Evolutionary conservation across 2,797 vertebrate genomes (phyloP).

Genomic region (Petrocephalus schoutedeni): DNA sequence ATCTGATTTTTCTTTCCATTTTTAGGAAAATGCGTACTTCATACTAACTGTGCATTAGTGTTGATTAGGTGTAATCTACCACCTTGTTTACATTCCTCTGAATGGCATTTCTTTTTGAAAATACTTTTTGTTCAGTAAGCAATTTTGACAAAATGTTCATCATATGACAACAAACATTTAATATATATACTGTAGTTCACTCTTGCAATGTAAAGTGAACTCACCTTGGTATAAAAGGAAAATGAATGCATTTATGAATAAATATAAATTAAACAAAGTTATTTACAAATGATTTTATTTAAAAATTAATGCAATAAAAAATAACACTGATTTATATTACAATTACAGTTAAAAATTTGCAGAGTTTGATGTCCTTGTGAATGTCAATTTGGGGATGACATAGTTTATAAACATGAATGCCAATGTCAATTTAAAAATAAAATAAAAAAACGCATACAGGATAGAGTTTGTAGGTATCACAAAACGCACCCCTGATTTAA

Average conservation of each 20-base stretch:
- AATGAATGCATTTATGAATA: background rate
- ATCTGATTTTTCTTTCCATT: background rate
- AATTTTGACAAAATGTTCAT: background rate
- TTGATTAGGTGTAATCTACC: background rate
- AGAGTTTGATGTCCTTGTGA: background rate
- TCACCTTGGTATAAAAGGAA: background rate
- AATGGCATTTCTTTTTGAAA: background rate
- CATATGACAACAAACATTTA: too few relatives aligned
- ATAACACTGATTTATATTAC: slow-evolving; percentile 5
- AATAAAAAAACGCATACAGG: background rate
- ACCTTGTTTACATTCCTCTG: background rate
- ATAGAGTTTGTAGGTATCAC: background rate
- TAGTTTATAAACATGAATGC: background rate
- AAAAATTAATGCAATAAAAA: background rate
- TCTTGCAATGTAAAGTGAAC: background rate
- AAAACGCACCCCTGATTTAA: background rate
- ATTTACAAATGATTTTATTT: background rate
- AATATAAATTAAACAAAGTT: background rate
- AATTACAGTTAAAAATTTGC: background rate
- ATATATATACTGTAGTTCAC: background rate
- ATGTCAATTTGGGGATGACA: background rate
- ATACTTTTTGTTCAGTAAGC: background rate
- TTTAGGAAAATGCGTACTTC: background rate
- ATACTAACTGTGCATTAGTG: background rate
- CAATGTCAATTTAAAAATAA: background rate